Evolutionary conservation across 2,888 invertebrate species (phyloP).

Genomic region (Eupeodes luniger): DNA sequence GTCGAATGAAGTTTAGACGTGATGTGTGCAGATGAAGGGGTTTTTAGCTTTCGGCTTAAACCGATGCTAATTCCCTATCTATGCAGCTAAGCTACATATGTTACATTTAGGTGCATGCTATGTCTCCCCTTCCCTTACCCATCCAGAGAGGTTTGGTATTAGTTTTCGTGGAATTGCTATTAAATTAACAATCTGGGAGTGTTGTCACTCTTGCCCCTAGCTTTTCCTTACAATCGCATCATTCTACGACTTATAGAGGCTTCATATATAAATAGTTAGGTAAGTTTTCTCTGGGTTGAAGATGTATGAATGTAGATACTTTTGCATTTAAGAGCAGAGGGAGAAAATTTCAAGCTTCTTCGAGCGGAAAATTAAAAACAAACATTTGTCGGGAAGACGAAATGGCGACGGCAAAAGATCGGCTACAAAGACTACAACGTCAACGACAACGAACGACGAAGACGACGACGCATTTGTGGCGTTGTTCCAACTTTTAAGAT

Average conservation of each 20-base stretch:
- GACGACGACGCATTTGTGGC: conserved; percentile 29
- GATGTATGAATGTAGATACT: not conserved
- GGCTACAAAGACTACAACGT: not conserved
- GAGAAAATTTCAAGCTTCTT: conserved; percentile 64
- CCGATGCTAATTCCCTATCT: conserved; percentile 68
- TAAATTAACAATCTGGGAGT: conserved; percentile 73
- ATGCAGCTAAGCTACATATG: conserved; percentile 4
- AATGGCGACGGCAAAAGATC: not conserved
- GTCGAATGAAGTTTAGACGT: conserved; percentile 55
- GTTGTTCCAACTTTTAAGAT: conserved; percentile 46
- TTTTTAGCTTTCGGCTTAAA: conserved; percentile 38
- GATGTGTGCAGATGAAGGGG: conserved; percentile 13
- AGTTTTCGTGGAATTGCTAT: conserved; percentile 69
- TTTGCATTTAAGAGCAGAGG: not conserved
- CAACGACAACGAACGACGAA: not conserved
- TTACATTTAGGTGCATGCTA: too few relatives aligned
- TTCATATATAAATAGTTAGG: not conserved
- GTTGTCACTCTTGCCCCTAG: conserved; percentile 45
- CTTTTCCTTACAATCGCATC: not conserved
- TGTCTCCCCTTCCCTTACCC: not conserved
- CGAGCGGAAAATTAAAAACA: conserved; percentile 75
- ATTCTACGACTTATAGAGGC: not conserved
- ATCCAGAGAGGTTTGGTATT: conserved; percentile 5
- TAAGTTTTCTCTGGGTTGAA: not conserved
- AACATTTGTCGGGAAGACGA: conserved; percentile 63